phyloP scores from a whole-genome alignment of 2,888 invertebrate genomes.

The Ypsolopha sequella region DNA sequence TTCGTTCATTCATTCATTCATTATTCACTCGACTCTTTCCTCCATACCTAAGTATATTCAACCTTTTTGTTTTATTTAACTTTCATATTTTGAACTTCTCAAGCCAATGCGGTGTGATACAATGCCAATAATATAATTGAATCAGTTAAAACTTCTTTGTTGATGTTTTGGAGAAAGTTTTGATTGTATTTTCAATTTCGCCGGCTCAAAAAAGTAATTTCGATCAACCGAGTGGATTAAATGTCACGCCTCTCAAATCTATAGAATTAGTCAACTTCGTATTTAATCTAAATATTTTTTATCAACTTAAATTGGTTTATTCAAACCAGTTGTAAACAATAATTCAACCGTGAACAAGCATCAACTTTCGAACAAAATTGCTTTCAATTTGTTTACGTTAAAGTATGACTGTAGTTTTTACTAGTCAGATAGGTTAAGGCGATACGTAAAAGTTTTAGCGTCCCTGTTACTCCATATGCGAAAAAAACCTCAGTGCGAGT shows the following conservation, averaged over 20 bases:
- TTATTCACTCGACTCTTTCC: conserved; percentile 66
- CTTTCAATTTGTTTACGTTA: no score
- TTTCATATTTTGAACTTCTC: conserved; percentile 57
- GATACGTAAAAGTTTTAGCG: no score
- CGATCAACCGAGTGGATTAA: background rate
- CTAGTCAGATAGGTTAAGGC: no score
- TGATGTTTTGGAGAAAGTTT: conserved; percentile 29
- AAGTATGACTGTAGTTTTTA: no score
- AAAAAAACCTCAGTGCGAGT: no score
- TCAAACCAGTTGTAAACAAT: no score
- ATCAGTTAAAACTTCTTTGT: conserved; percentile 39
- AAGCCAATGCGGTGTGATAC: conserved; percentile 40
- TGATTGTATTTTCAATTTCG: conserved; percentile 12
- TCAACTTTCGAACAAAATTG: no score
- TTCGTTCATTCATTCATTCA: conserved; percentile 33
- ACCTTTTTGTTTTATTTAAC: conserved; percentile 63
- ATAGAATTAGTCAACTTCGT: background rate
- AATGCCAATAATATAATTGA: conserved; percentile 44
- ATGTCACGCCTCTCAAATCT: conserved; percentile 4
- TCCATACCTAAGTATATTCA: conserved; percentile 41
- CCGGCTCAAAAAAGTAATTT: no score
- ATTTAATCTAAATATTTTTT: background rate
- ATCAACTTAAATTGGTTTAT: no score
- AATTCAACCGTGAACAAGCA: no score
- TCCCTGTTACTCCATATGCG: no score